Conservation (phyloP, 2,113 vertebrate genomes). For the Catharus minimus region DNA sequence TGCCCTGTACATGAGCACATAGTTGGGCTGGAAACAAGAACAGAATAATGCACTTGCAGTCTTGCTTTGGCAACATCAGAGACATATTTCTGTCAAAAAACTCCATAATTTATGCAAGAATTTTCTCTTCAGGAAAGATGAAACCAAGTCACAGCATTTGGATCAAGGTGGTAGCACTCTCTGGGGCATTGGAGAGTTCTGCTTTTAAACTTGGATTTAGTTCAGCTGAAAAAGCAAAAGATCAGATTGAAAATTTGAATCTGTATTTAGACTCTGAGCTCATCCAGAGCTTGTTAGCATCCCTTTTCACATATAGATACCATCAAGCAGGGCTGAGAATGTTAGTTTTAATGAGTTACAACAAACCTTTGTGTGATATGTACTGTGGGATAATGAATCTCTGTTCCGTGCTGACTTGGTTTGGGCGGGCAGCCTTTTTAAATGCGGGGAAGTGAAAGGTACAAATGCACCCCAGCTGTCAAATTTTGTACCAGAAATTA, state of each 20-base stretch:
- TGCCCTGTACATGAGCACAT: not conserved
- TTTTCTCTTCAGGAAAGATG: not conserved
- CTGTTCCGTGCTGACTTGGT: not conserved
- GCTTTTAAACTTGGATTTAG: not conserved
- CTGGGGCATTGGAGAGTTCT: not conserved
- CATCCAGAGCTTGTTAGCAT: constrained; percentile 5
- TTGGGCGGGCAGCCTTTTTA: not conserved
- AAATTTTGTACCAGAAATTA: not conserved
- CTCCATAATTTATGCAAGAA: not conserved
- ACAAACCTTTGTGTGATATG: not conserved
- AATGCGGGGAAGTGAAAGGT: not conserved
- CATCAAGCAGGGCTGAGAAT: not conserved
- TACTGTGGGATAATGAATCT: not conserved
- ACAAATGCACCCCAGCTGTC: not conserved
- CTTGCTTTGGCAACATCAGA: not conserved
- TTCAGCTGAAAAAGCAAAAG: constrained; percentile 1
- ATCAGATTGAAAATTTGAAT: not conserved
- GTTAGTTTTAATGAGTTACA: constrained; percentile 21
- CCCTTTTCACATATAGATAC: not conserved
- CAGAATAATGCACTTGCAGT: not conserved
- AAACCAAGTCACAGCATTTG: not conserved
- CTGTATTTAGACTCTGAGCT: not conserved
- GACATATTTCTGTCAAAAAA: not conserved
- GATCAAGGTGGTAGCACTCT: not conserved
- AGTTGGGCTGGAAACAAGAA: not conserved